Evolutionary conservation across 2,888 invertebrate genomes (phyloP).

Genomic region (Sicus ferrugineus): DNA sequence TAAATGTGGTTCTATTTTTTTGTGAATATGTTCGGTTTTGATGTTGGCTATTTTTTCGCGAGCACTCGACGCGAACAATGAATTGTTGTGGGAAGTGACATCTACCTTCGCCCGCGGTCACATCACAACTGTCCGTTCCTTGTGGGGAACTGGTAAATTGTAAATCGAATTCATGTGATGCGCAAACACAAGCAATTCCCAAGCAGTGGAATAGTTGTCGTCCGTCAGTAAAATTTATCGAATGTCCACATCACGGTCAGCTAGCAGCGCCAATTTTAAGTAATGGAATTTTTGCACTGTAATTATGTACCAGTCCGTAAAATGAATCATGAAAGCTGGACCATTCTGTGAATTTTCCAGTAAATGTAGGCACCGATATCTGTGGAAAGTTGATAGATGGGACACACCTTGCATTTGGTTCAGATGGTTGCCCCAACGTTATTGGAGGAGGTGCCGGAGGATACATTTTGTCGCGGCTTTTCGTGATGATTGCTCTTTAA

Average conservation of each 20-base stretch:
- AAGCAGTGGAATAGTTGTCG: constrained; percentile 29
- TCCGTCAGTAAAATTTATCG: constrained; percentile 28
- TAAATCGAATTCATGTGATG: constrained; percentile 31
- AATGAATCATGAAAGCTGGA: not conserved
- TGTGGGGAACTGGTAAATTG: constrained; percentile 6
- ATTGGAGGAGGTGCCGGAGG: not conserved
- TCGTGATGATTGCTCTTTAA: not conserved
- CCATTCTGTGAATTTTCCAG: constrained; percentile 3
- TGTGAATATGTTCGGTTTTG: too few species aligned
- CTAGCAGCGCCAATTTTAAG: constrained; percentile 30
- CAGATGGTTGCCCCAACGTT: not conserved
- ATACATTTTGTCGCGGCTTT: not conserved
- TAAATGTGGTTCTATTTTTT: too few species aligned
- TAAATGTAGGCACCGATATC: not conserved
- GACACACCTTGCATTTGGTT: not conserved
- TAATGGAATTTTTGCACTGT: constrained; percentile 35
- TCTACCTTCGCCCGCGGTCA: too few species aligned
- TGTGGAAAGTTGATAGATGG: not conserved
- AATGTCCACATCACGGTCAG: constrained; percentile 27
- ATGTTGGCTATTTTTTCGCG: too few species aligned
- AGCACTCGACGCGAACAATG: too few species aligned
- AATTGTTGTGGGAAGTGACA: too few species aligned
- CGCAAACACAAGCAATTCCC: constrained; percentile 24
- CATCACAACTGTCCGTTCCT: constrained; percentile 8
- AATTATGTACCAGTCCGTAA: not conserved